Conservation (phyloP, 2,888 invertebrate genomes). For the Euzophera pinguis region DNA sequence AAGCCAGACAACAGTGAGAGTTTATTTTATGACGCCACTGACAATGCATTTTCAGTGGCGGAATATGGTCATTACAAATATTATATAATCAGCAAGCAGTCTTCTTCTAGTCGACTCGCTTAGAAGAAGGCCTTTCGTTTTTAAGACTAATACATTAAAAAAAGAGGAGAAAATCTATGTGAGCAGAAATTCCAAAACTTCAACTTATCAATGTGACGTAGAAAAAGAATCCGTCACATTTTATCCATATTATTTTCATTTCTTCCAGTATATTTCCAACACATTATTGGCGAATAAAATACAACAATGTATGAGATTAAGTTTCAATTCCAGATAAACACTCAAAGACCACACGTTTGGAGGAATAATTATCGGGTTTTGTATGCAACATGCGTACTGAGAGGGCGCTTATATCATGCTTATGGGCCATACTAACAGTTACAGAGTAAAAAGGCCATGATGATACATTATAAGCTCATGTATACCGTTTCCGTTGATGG, state of each 20-base stretch:
- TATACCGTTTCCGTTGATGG: constrained; percentile 73
- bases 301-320: not conserved
- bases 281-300: not conserved
- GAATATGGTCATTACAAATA: no score
- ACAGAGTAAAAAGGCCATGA: constrained; percentile 66
- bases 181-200: no score
- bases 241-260: not conserved
- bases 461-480: constrained; percentile 75
- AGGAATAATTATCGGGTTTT: constrained; percentile 32
- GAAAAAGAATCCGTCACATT: no score
- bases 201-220: no score
- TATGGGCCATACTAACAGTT: constrained; percentile 57
- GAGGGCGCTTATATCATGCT: constrained; percentile 55
- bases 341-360: constrained; percentile 21
- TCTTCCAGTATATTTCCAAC: not conserved
- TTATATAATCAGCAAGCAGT: no score
- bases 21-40: no score
- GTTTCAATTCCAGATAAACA: constrained; percentile 3
- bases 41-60: no score
- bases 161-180: no score
- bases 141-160: no score
- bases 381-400: constrained; percentile 34
- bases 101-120: no score
- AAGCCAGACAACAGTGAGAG: no score
- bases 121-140: no score